Conservation (phyloP, 2,888 invertebrate genomes). For the Acronicta alni region DNA sequence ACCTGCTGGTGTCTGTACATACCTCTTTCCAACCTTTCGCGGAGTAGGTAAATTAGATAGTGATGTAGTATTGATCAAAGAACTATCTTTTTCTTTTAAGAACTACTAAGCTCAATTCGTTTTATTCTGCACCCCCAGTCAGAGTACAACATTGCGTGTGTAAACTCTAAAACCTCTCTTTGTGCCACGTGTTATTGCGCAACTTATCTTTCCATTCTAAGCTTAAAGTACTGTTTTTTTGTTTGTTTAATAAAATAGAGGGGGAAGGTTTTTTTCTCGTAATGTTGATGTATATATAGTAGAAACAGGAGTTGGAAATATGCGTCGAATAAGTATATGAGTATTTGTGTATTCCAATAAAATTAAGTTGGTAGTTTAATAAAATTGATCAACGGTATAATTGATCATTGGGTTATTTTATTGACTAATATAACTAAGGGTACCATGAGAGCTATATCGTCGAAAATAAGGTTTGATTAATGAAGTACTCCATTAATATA, state of each 20-base stretch:
- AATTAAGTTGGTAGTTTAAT: too few species aligned
- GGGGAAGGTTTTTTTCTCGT: background rate
- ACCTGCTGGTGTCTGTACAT: too few species aligned
- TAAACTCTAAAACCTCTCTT: conserved; percentile 31
- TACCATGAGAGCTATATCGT: too few species aligned
- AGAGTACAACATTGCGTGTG: conserved; percentile 15
- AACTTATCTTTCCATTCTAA: conserved; percentile 50
- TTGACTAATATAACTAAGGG: too few species aligned
- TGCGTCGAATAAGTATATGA: background rate
- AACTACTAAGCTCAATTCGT: conserved; percentile 19
- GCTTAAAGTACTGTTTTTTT: conserved; percentile 28
- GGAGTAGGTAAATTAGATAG: too few species aligned
- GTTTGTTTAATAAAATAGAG: conserved; percentile 22
- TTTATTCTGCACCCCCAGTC: conserved; percentile 13
- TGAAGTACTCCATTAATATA: too few species aligned
- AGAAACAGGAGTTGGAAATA: conserved; percentile 4
- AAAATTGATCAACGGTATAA: too few species aligned
- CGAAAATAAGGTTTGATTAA: too few species aligned
- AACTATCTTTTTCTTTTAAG: too few species aligned
- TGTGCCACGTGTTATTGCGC: conserved; percentile 48
- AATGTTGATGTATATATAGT: background rate
- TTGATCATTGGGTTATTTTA: too few species aligned
- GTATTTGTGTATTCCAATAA: background rate
- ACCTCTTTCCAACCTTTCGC: too few species aligned
- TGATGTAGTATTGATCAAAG: too few species aligned